Evolutionary conservation across 2,888 invertebrate genomes (phyloP).

Genomic region (Calliopum simillimum): DNA sequence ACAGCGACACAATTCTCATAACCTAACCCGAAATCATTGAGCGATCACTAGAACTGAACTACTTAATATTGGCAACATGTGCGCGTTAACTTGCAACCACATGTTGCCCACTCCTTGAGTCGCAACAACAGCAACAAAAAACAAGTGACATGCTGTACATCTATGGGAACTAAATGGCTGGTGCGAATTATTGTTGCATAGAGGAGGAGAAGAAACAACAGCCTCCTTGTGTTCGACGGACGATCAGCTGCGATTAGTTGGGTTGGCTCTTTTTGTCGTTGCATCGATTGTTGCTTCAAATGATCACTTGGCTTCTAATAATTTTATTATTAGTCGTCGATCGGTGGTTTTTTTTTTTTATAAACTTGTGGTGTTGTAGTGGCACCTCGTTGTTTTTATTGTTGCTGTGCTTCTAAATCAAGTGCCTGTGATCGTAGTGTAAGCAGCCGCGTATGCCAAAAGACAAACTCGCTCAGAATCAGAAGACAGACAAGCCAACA

Average conservation of each 20-base stretch:
- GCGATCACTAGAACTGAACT: neutral
- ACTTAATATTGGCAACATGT: slow-evolving; percentile 17
- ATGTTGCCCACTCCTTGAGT: neutral
- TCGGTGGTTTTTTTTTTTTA: too few species aligned
- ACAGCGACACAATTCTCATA: neutral
- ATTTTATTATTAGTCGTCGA: slow-evolving; percentile 23
- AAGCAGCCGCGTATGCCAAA: too few species aligned
- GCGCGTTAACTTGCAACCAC: slow-evolving; percentile 1
- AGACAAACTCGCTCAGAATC: too few species aligned
- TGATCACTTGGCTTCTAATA: neutral
- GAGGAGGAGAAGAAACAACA: neutral
- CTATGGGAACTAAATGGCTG: slow-evolving; percentile 6
- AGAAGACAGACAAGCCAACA: neutral
- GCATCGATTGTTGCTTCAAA: too few species aligned
- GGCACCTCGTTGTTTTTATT: too few species aligned
- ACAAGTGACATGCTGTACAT: neutral
- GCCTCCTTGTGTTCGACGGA: slow-evolving; percentile 1
- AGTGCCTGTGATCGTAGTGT: too few species aligned
- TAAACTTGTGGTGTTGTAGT: too few species aligned
- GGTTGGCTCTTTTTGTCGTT: too few species aligned
- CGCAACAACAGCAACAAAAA: neutral
- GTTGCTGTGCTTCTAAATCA: too few species aligned
- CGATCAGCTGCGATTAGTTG: slow-evolving; percentile 9
- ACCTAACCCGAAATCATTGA: slow-evolving; percentile 2
- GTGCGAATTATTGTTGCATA: neutral